Evolutionary conservation across 2,797 vertebrate species (phyloP).

Genomic region (Typhlichthys eigenmanni): DNA sequence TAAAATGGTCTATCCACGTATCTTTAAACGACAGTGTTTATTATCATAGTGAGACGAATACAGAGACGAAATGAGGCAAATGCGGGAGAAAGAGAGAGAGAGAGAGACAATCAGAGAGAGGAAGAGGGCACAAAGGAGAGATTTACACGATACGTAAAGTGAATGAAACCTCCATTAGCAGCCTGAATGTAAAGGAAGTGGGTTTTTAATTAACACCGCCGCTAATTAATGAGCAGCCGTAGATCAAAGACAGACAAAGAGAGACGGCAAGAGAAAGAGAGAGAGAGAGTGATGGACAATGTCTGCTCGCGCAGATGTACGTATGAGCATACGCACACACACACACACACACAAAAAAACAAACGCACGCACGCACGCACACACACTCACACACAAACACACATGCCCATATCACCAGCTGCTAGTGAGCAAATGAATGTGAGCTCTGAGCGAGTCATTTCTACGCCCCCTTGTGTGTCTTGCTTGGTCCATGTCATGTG

Average conservation of each 20-base stretch:
- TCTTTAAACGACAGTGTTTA: conserved; percentile 12
- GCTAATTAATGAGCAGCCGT: conserved; percentile 53
- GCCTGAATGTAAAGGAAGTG: conserved; percentile 52
- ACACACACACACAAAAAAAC: neutral
- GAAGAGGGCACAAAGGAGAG: conserved; percentile 2
- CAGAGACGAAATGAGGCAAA: conserved; percentile 20
- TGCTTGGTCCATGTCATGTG: too few relatives aligned
- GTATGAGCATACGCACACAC: neutral
- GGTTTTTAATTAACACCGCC: conserved; percentile 57
- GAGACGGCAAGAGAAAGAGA: conserved; percentile 22
- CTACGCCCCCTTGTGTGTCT: too few relatives aligned
- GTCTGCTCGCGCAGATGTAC: neutral
- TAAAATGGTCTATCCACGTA: too few relatives aligned
- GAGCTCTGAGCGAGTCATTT: too few relatives aligned
- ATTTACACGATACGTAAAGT: conserved; percentile 42
- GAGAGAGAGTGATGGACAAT: neutral
- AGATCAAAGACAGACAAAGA: conserved; percentile 46
- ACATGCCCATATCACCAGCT: conserved; percentile 21
- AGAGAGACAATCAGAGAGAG: neutral
- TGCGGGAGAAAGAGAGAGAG: neutral
- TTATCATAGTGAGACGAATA: conserved; percentile 33
- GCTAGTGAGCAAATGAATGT: conserved; percentile 18
- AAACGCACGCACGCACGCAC: neutral
- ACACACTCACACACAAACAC: conserved; percentile 5
- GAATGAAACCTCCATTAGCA: conserved; percentile 54